phyloP scores from a whole-genome alignment of 2,888 invertebrate species.

The Philopedon plagiatum region DNA sequence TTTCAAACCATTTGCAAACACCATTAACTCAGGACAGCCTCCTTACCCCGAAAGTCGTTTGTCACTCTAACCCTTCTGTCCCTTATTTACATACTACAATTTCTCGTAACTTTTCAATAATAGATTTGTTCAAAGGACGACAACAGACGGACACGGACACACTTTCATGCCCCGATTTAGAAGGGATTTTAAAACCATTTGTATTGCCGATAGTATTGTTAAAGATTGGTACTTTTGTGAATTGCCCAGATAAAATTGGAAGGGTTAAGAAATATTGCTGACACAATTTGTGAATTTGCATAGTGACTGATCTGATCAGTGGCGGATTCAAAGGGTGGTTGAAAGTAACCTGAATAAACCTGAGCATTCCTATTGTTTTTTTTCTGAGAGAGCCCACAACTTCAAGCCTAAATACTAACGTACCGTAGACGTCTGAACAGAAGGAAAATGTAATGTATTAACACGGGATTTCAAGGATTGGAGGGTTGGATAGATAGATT shows the following conservation, averaged over 20 bases:
- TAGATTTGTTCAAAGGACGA: constrained; percentile 24
- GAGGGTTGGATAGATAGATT: too few species aligned
- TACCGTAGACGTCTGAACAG: too few species aligned
- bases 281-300: too few species aligned
- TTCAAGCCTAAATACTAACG: too few species aligned
- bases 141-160: constrained; percentile 35
- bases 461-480: too few species aligned
- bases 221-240: neutral
- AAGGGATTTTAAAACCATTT: constrained; percentile 41
- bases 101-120: constrained; percentile 47
- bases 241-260: neutral
- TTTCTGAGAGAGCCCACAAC: too few species aligned
- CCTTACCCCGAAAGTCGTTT: constrained; percentile 37
- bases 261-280: neutral
- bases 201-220: constrained; percentile 29
- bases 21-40: constrained; percentile 30
- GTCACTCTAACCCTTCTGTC: constrained; percentile 39
- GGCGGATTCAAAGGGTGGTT: too few species aligned
- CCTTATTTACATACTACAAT: constrained; percentile 39
- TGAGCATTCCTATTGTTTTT: too few species aligned
- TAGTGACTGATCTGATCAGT: too few species aligned
- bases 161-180: constrained; percentile 45
- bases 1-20: constrained; percentile 17
- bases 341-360: too few species aligned
- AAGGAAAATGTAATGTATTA: too few species aligned